Evolutionary conservation across 2,797 vertebrate genomes (phyloP), one percentile per base, ranked within the genome.

Genomic region (Chelon auratus): DNA sequence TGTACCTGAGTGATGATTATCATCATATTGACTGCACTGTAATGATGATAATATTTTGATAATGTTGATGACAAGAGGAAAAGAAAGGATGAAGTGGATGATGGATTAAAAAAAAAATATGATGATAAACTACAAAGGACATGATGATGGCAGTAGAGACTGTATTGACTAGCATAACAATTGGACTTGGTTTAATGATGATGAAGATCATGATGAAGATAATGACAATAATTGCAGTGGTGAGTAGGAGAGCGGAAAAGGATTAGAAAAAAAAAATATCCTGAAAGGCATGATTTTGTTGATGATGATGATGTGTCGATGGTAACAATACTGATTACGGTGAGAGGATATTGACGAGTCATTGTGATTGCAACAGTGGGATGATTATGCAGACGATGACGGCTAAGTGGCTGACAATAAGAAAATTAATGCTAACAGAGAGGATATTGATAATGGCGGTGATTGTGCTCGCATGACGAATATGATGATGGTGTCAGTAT

Each of bases 381-480:
- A 51, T 67, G 36, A 61, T 42, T n/a, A 51, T 54, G 15, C 24
- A 26, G 2, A 60, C 20, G 36, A 76, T 61, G 60, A 18, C 50
- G 48, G 18, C 55, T 0, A 18, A 30, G 54, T 33, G 66, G 75
- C 50, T 79, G 65, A 65, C 73, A 54, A 39, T 74, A 53, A 62
- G 36, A 7, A 56, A 39, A 30, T 9, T 57, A 56, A 75, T 72
- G 72, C 53, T 62, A 56, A 55, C 30, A 14, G 53, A 9, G 62
- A 57, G 24, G 62, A 30, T 36, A 24, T 17, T 17, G 79, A 64
- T 65, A 70, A 63, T 56, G 39, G 52, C 51, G 6, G 43, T 52
- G 60, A 81, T 52, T 79, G 48, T 51, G 13, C 10, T 42, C 18
- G 56, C 26, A 13, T 55, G 61, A 75, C 80, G 82, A 77, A 75